Percentiles rank a stretch among this genome's conserved stretches.
phyloP scores from a whole-genome alignment of 1,140 invertebrate species.

The Holcopasites calliopsidis region DNA sequence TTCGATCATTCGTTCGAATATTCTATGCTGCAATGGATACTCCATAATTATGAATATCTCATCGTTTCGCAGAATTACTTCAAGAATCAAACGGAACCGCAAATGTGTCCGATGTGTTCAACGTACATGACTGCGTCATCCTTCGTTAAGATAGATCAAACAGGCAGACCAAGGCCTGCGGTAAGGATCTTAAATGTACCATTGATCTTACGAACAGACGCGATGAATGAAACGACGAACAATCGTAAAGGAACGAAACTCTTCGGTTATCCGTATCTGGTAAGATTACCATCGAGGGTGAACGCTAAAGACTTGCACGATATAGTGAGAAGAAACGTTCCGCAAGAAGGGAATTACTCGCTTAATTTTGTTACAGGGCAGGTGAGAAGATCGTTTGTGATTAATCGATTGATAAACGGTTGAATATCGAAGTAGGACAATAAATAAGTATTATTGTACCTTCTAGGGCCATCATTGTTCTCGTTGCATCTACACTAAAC shows the following conservation, averaged over 20 bases:
- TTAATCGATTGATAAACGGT: neutral
- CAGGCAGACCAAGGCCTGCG: conserved; percentile 68
- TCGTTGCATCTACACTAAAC: conserved; percentile 82
- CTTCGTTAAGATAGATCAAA: conserved; percentile 74
- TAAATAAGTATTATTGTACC: conserved; percentile 7
- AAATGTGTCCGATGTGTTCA: conserved; percentile 71
- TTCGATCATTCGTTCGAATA: neutral
- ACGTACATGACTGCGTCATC: conserved; percentile 64
- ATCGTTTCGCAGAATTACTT: conserved; percentile 75
- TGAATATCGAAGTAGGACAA: neutral
- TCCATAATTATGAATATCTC: too few species aligned
- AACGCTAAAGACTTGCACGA: conserved; percentile 80
- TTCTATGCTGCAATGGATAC: neutral
- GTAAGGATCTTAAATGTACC: conserved; percentile 81
- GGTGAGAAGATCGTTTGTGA: conserved; percentile 59
- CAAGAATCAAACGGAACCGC: conserved; percentile 69
- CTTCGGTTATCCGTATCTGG: conserved; percentile 82
- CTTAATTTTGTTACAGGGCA: conserved; percentile 80
- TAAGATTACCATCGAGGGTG: conserved; percentile 82
- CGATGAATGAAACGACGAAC: conserved; percentile 79
- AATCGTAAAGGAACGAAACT: conserved; percentile 79
- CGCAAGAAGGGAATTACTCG: conserved; percentile 78
- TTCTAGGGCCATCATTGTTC: conserved; percentile 83
- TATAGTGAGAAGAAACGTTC: conserved; percentile 79
- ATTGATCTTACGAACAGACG: conserved; percentile 81